These are phyloP conservation scores for Pica pica DNA, from an alignment of 2,113 vertebrate species.

Conservation along the genomic window DNA sequence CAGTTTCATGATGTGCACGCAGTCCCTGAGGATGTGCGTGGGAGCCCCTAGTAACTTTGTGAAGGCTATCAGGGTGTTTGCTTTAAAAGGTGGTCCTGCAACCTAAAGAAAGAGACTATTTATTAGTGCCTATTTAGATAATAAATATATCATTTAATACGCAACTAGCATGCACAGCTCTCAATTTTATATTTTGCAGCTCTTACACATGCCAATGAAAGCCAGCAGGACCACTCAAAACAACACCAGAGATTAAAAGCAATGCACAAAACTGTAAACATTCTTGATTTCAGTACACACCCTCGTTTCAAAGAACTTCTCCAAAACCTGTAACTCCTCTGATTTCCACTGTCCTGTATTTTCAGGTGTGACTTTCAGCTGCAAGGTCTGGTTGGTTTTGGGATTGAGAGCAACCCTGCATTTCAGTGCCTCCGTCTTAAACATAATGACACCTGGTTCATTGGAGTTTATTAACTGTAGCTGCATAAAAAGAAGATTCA, in stretches of 20 bases:
- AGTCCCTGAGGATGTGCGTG: conserved; percentile 95
- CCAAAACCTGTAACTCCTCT: conserved; percentile 94
- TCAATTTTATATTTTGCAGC: not conserved
- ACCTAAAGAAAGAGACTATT: conserved; percentile 76
- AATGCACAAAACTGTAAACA: not conserved
- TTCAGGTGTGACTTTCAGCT: conserved; percentile 97
- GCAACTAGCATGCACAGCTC: not conserved
- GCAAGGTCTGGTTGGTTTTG: conserved; percentile 96
- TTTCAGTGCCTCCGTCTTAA: conserved; percentile 96
- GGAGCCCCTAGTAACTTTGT: conserved; percentile 95
- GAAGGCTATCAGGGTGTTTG: conserved; percentile 98
- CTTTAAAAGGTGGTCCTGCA: conserved; percentile 97
- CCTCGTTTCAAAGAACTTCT: conserved; percentile 98
- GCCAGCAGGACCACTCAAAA: not conserved
- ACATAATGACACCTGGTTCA: conserved; percentile 98
- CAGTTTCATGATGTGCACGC: conserved; percentile 98
- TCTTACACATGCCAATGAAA: not conserved
- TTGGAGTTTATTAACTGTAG: conserved; percentile 95
- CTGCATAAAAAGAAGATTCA: conserved; percentile 63
- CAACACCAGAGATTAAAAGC: not conserved
- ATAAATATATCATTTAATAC: not conserved
- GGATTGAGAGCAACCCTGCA: conserved; percentile 97
- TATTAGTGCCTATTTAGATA: not conserved
- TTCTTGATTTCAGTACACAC: conserved; percentile 68
- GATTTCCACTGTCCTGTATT: conserved; percentile 95